These are phyloP conservation scores for Myiotriccus ornatus DNA, from an alignment of 2,797 vertebrate species.

Conservation along the genomic window DNA sequence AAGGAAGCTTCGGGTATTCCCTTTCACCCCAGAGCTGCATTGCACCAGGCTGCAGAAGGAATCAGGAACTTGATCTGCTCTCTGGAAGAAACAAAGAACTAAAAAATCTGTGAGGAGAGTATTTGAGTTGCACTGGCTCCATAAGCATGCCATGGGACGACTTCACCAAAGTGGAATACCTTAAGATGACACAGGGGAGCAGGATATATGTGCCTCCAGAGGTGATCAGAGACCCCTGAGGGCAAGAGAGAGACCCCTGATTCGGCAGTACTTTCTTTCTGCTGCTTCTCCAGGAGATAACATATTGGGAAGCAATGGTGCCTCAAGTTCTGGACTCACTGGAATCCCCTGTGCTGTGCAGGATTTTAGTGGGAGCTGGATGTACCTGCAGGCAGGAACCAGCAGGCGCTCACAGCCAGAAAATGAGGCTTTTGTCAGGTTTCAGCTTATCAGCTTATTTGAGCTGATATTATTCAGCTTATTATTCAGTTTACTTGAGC, in stretches of 20 bases:
- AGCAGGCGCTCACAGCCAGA: neutral
- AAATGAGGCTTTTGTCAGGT: neutral
- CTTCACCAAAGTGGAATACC: neutral
- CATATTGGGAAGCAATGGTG: accelerated
- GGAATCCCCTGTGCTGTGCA: neutral
- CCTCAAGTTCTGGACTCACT: neutral
- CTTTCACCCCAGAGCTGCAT: neutral
- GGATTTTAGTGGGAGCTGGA: neutral
- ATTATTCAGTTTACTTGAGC: too few relatives aligned
- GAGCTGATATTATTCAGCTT: too few relatives aligned
- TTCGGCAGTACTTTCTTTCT: neutral
- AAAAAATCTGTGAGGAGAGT: neutral
- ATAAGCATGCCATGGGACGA: accelerated
- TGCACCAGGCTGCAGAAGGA: neutral
- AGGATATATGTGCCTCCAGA: neutral
- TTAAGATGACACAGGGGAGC: neutral
- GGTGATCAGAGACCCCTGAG: neutral
- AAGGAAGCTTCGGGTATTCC: neutral
- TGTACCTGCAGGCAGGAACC: neutral
- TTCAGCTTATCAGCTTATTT: neutral
- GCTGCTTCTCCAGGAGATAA: neutral
- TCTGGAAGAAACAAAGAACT: neutral
- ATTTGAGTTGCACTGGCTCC: neutral
- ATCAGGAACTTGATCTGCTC: neutral
- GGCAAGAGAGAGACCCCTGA: neutral